Evolutionary conservation across 2,888 invertebrate species (phyloP).

Genomic region (Drosophila barbarae): DNA sequence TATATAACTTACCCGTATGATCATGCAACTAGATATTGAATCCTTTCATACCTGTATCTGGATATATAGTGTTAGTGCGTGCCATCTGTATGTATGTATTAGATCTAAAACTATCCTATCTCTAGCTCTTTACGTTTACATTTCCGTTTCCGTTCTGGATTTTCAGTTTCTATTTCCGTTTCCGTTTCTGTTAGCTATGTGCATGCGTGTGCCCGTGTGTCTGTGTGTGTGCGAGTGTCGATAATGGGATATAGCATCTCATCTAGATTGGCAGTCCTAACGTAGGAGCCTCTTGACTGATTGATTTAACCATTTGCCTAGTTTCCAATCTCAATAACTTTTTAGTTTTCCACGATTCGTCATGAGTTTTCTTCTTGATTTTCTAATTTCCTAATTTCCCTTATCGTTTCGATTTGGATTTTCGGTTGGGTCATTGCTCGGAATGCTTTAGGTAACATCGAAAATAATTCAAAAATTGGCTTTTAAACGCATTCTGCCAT

Average conservation of each 20-base stretch:
- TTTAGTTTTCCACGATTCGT: slow-evolving; percentile 20
- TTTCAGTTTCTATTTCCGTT: slow-evolving; percentile 3
- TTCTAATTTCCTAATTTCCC: slow-evolving; percentile 17
- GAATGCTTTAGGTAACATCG: slow-evolving; percentile 73
- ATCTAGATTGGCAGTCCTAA: slow-evolving; percentile 11
- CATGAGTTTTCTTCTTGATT: slow-evolving; percentile 19
- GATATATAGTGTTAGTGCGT: slow-evolving; percentile 49
- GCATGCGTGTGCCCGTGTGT: slow-evolving; percentile 50
- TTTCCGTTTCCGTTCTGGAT: slow-evolving; percentile 5
- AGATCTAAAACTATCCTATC: slow-evolving; percentile 25
- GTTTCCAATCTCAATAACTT: slow-evolving; percentile 7
- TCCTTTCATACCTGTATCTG: slow-evolving; percentile 39
- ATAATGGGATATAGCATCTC: slow-evolving; percentile 17
- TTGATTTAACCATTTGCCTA: slow-evolving; percentile 23
- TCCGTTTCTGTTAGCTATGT: slow-evolving; percentile 31
- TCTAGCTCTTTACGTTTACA: slow-evolving; percentile 15
- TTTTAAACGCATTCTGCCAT: slow-evolving; percentile 34
- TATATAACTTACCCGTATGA: slow-evolving; percentile 38
- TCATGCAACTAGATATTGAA: slow-evolving; percentile 43
- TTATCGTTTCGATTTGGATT: slow-evolving; percentile 31
- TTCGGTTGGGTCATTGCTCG: slow-evolving; percentile 69
- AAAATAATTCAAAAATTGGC: slow-evolving; percentile 42
- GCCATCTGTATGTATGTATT: slow-evolving; percentile 34
- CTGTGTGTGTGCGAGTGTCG: slow-evolving; percentile 18
- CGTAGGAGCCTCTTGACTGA: slow-evolving; percentile 35